Conservation (phyloP, 2,113 vertebrate genomes). For the Litocranius walleri region DNA sequence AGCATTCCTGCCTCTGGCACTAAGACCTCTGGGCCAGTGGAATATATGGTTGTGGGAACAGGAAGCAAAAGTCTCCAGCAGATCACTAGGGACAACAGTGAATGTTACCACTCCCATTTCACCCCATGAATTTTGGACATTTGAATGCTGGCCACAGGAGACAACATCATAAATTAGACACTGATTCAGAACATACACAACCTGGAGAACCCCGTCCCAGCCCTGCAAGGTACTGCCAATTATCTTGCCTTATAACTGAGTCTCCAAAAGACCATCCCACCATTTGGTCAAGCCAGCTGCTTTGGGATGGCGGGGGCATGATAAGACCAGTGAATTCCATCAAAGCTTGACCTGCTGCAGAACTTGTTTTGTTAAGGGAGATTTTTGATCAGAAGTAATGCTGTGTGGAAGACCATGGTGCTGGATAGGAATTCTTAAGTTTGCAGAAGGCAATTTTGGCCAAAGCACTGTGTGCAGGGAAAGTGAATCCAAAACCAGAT, state of each 20-base stretch:
- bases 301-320: background rate
- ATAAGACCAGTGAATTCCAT: background rate
- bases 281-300: background rate
- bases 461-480: background rate
- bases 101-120: background rate
- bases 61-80: background rate
- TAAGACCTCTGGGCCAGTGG: background rate
- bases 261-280: background rate
- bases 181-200: background rate
- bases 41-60: background rate
- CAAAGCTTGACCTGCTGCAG: background rate
- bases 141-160: background rate
- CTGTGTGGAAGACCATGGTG: background rate
- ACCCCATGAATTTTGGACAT: background rate
- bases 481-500: background rate
- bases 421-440: background rate
- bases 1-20: background rate
- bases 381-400: background rate
- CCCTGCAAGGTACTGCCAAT: background rate
- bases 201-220: background rate
- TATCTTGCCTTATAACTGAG: background rate
- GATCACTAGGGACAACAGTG: background rate
- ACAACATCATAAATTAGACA: background rate
- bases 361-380: background rate
- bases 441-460: background rate